Conservation (phyloP, 2,113 vertebrate species). For the Poeciliopsis retropinna region DNA sequence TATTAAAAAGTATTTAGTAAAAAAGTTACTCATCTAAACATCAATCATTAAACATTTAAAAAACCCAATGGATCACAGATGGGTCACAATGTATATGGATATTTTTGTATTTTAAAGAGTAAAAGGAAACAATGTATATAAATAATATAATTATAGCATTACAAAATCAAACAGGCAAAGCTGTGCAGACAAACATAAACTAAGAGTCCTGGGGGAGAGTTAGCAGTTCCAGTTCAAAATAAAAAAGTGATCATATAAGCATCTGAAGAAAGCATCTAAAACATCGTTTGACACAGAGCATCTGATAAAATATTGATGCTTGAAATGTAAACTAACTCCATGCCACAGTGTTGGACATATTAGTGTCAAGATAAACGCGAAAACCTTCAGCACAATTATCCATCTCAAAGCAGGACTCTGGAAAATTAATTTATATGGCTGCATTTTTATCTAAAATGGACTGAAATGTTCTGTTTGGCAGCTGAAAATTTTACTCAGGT, state of each 20-base stretch:
- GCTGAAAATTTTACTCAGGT: background rate
- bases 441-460: slow-evolving; percentile 13
- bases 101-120: no score
- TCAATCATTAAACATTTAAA: no score
- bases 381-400: background rate
- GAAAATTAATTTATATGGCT: background rate
- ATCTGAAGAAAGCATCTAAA: slow-evolving; percentile 20
- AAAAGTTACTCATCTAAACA: no score
- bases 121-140: no score
- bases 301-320: slow-evolving; percentile 21
- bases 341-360: background rate
- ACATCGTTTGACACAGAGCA: slow-evolving; percentile 13
- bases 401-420: background rate
- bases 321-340: background rate
- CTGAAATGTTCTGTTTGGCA: background rate
- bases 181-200: slow-evolving; percentile 9
- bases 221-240: background rate
- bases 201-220: background rate
- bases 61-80: no score
- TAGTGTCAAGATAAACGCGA: background rate
- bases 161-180: no score
- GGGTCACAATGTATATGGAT: no score
- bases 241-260: slow-evolving; percentile 28
- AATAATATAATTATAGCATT: no score
- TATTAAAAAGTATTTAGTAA: no score